Base-by-base conservation (phyloP, 2,888 invertebrate species). In the Oligia latruncula region DNA sequence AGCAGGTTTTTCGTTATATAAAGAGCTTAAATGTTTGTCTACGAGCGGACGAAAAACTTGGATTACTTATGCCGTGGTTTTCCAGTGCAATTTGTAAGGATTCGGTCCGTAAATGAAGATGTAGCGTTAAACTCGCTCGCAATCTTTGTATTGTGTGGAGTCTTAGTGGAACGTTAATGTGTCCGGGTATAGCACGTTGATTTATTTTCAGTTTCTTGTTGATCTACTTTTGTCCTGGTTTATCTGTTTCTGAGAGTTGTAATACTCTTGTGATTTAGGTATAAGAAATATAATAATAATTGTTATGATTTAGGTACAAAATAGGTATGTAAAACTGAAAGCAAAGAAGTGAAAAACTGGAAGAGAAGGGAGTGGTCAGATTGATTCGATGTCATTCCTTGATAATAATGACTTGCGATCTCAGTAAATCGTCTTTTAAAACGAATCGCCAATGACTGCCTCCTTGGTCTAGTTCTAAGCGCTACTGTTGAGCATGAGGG, bases 41-140 rank as follows among this genome's bases (percentile, higher is more conserved):
- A 82, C 74, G 35, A 81, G 29, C 46, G 23, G 55, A 71, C 29
- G 43, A 66, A 79, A 80, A 77, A 75, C 60, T 82, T 71, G 71
- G 46, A 78, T 86, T 75, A 77, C 74, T 74, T 65, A 86, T 83
- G 71, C 87, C 66, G 71, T 70, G 75, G 73, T 74, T 76, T 76
- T 76, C 71, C 73, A 79, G 60, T 78, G 80, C 80, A 82, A 81
- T 88, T 82, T 85, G 86, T 82, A 79, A 85, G 74, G 81, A 71
- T 85, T 85, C 80, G 74, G 74, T 74, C 43, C 62, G 65, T 74
- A 65, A 85, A 85, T 87, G 84, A 85, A 83, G 84, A 87, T 79
- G 79, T 80, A 82, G 78, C 74, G 75, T 62, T 83, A 68, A 82
- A 83, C 67, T 83, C 23, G 49, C 75, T 75, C 72, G 72, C 83